Conservation (phyloP, 2,113 vertebrate genomes). For the Isichthys henryi region DNA sequence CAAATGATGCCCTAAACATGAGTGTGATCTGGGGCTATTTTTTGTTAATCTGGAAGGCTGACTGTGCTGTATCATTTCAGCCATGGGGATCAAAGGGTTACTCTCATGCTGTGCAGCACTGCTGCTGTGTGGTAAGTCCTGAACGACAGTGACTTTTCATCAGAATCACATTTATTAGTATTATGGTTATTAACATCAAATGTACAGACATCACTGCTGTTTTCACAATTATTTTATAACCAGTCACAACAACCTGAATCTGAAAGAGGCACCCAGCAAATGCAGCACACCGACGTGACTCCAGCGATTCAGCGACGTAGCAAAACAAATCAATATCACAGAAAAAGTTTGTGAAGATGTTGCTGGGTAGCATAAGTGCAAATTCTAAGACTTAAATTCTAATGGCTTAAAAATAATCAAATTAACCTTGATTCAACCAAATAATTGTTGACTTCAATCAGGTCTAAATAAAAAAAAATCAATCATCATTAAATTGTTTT, state of each 20-base stretch:
- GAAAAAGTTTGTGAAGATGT: background rate
- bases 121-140: slow-evolving; percentile 15
- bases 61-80: slow-evolving; percentile 6
- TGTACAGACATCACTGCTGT: background rate
- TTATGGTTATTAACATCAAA: background rate
- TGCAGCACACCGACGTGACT: background rate
- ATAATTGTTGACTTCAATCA: background rate
- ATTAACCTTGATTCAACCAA: background rate
- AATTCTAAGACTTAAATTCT: background rate
- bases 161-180: background rate
- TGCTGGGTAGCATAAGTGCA: background rate
- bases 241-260: background rate
- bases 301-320: background rate
- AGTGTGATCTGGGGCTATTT: background rate
- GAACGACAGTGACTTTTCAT: background rate
- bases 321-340: background rate
- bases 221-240: background rate
- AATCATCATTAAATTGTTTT: background rate
- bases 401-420: background rate
- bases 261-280: background rate
- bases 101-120: background rate
- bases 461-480: background rate
- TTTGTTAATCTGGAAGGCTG: background rate
- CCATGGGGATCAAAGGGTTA: slow-evolving; percentile 7
- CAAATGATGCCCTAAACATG: background rate